Evolutionary conservation across 2,888 invertebrate genomes (phyloP).

Genomic region (Microchrysa polita): DNA sequence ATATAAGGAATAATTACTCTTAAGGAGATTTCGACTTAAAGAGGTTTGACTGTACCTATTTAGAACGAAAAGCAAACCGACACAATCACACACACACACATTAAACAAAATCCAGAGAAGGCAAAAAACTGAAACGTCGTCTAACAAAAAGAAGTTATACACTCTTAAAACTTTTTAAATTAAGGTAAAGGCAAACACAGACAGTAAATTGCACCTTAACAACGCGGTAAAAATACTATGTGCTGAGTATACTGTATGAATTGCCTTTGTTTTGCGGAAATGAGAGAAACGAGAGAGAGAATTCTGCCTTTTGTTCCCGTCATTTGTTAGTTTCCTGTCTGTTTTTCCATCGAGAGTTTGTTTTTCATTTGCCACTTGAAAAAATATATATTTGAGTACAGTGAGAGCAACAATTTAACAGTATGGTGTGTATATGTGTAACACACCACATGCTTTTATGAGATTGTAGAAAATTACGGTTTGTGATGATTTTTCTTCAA

Average conservation of each 20-base stretch:
- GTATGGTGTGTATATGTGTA: slow-evolving; percentile 15
- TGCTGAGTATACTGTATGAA: too few species aligned
- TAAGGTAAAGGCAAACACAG: slow-evolving; percentile 40
- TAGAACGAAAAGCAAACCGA: too few species aligned
- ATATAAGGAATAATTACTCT: too few species aligned
- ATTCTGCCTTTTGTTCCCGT: neutral
- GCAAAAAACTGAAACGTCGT: neutral
- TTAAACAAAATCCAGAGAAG: neutral
- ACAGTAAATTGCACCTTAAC: slow-evolving; percentile 41
- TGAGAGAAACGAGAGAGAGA: neutral
- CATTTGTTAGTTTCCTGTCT: neutral
- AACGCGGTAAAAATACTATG: slow-evolving; percentile 24
- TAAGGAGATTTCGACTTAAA: too few species aligned
- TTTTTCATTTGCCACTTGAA: slow-evolving; percentile 6
- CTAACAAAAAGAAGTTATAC: slow-evolving; percentile 8
- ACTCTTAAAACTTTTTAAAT: slow-evolving; percentile 45
- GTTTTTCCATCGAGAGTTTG: too few species aligned
- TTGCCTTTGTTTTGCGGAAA: neutral
- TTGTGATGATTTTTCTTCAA: slow-evolving; percentile 4
- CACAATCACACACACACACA: too few species aligned
- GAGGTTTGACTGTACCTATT: too few species aligned
- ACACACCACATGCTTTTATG: slow-evolving; percentile 3
- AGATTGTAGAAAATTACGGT: slow-evolving; percentile 7
- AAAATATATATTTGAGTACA: slow-evolving; percentile 29
- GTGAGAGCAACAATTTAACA: slow-evolving; percentile 15